A percentile compares a stretch with the other conserved stretches of the same genome.
Conservation (phyloP, 2,888 invertebrate genomes). For the Embidobia sp. region DNA sequence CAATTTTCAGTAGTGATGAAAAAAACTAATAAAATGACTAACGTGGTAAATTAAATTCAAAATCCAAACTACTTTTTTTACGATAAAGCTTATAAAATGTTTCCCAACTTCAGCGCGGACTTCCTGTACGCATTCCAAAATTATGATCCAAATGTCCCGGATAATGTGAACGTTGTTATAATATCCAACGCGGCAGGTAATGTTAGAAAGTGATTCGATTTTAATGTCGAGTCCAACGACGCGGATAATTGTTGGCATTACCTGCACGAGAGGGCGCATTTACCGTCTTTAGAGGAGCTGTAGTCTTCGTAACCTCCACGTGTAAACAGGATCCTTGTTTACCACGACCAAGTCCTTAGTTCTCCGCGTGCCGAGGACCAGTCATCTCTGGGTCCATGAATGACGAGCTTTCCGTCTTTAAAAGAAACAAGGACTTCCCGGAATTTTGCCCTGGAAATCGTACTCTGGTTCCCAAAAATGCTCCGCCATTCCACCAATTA, state of each 20-base stretch:
- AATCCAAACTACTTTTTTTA: too few relatives aligned
- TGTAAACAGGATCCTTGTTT: slow-evolving; percentile 76
- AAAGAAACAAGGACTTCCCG: slow-evolving; percentile 1
- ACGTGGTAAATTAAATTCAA: too few relatives aligned
- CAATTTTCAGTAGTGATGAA: too few relatives aligned
- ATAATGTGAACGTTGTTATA: slow-evolving; percentile 8
- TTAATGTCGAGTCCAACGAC: slow-evolving; percentile 75
- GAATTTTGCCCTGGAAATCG: background rate
- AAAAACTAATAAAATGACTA: too few relatives aligned
- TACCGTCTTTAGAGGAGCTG: slow-evolving; percentile 72
- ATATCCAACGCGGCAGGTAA: slow-evolving; percentile 26
- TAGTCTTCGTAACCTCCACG: slow-evolving; percentile 70
- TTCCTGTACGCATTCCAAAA: slow-evolving; percentile 7
- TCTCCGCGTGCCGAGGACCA: slow-evolving; percentile 25
- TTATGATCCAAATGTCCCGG: background rate
- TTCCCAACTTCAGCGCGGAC: too few relatives aligned
- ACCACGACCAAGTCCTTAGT: slow-evolving; percentile 59
- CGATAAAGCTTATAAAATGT: too few relatives aligned
- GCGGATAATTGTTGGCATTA: slow-evolving; percentile 78
- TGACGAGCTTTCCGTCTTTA: slow-evolving; percentile 56
- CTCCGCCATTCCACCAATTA: slow-evolving; percentile 36
- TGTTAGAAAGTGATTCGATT: slow-evolving; percentile 73
- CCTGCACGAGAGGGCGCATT: slow-evolving; percentile 76
- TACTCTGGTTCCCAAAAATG: background rate
- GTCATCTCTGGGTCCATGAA: slow-evolving; percentile 25